phyloP scores from a whole-genome alignment of 2,888 invertebrate species.

The Cremastinae sp. region DNA sequence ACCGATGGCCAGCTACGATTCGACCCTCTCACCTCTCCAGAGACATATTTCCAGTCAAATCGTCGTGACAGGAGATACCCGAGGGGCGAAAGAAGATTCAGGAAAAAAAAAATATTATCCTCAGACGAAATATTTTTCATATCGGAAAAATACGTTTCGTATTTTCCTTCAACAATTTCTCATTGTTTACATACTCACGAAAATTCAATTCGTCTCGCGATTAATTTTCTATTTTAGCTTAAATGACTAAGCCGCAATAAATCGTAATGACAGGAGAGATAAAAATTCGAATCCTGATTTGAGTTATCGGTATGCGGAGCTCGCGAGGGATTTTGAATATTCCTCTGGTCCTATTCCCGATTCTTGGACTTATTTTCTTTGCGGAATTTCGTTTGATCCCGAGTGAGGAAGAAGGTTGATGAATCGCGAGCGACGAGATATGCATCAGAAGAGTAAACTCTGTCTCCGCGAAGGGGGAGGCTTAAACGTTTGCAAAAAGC shows the following conservation, averaged over 20 bases:
- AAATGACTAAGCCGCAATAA: no score
- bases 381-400: constrained; percentile 60
- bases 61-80: neutral
- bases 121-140: neutral
- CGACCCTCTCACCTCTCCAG: no score
- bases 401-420: constrained; percentile 43
- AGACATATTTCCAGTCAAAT: neutral
- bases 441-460: constrained; percentile 20
- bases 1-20: no score
- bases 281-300: no score
- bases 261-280: no score
- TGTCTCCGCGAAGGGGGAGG: constrained; percentile 1
- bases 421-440: constrained; percentile 43
- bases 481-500: constrained; percentile 42
- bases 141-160: neutral
- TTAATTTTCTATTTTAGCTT: no score
- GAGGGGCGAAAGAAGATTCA: neutral
- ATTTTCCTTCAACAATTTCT: neutral
- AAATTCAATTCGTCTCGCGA: no score
- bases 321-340: constrained; percentile 35
- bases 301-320: constrained; percentile 19
- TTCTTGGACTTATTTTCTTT: constrained; percentile 37
- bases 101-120: neutral
- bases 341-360: neutral
- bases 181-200: no score